A percentile compares a stretch with the other conserved stretches of the same genome.
Evolutionary conservation across 2,113 vertebrate species (phyloP).

Genomic region (Chionis minor): DNA sequence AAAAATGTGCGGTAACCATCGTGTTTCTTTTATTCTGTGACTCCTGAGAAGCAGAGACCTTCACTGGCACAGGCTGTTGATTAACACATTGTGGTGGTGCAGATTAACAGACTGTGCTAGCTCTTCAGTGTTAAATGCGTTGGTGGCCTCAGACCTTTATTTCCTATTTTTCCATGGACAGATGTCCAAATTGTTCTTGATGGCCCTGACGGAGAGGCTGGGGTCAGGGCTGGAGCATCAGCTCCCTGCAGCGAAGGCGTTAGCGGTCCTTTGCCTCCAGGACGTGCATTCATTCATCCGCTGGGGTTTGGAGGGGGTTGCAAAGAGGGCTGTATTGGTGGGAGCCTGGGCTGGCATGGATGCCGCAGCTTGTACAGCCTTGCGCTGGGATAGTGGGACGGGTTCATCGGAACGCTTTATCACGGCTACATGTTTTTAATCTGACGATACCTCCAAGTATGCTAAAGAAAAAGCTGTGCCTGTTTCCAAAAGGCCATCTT

Average conservation of each 20-base stretch:
- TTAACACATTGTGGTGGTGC: neutral
- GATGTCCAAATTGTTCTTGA: neutral
- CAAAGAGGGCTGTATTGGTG: neutral
- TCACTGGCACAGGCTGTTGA: neutral
- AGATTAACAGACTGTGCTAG: neutral
- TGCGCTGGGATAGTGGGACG: rapidly evolving
- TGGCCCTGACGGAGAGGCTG: neutral
- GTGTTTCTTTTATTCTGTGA: neutral
- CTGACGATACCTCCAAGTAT: neutral
- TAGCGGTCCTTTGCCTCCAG: neutral
- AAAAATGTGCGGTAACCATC: rapidly evolving
- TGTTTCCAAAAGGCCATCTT: neutral
- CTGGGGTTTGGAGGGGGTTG: neutral
- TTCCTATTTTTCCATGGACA: neutral
- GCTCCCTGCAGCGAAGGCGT: neutral
- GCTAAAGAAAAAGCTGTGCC: neutral
- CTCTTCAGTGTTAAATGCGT: neutral
- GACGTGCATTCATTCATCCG: rapidly evolving
- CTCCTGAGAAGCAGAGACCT: neutral
- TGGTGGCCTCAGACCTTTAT: neutral
- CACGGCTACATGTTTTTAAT: neutral
- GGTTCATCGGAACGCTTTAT: neutral
- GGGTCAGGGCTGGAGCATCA: neutral
- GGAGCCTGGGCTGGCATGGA: rapidly evolving
- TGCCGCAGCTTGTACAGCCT: neutral